Percentiles rank a stretch among this genome's conserved stretches.
phyloP scores from a whole-genome alignment of 2,797 vertebrate species.

The Esox lucius region DNA sequence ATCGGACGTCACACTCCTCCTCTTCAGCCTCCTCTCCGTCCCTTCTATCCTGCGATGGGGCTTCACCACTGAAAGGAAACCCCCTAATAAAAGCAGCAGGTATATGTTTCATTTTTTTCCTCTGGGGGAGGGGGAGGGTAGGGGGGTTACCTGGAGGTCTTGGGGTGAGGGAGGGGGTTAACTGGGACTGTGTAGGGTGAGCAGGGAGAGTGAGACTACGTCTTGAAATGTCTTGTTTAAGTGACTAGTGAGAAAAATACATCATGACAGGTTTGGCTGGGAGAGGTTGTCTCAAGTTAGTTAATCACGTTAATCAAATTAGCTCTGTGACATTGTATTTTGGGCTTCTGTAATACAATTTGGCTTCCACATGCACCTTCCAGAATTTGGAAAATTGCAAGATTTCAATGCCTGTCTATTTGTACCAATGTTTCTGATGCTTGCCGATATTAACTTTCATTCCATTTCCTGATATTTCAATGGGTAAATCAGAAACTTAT shows the following conservation, averaged over 20 bases:
- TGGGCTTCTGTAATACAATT: background rate
- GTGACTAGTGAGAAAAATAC: constrained; percentile 1
- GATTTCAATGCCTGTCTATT: background rate
- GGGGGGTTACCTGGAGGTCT: constrained; percentile 15
- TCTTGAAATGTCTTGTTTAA: constrained; percentile 34
- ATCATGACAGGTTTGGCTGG: background rate
- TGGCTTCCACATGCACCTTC: background rate
- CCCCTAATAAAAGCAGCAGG: constrained; percentile 39
- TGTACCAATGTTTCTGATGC: background rate
- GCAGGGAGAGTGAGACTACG: constrained; percentile 14
- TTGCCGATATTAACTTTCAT: background rate
- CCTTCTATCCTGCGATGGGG: background rate
- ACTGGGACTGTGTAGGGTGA: background rate
- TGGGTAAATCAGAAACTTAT: background rate
- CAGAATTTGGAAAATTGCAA: background rate
- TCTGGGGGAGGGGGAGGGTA: constrained; percentile 33
- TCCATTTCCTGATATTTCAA: background rate
- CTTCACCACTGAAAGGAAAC: background rate
- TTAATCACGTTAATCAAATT: background rate
- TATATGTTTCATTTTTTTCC: constrained; percentile 36
- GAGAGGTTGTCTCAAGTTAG: background rate
- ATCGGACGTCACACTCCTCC: constrained; percentile 16
- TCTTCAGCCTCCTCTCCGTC: constrained; percentile 7
- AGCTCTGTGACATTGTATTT: background rate
- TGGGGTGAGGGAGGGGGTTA: background rate